Evolutionary conservation across 1,140 invertebrate species (phyloP), one percentile per base, ranked within the genome.

Genomic region (Saccostrea echinata): DNA sequence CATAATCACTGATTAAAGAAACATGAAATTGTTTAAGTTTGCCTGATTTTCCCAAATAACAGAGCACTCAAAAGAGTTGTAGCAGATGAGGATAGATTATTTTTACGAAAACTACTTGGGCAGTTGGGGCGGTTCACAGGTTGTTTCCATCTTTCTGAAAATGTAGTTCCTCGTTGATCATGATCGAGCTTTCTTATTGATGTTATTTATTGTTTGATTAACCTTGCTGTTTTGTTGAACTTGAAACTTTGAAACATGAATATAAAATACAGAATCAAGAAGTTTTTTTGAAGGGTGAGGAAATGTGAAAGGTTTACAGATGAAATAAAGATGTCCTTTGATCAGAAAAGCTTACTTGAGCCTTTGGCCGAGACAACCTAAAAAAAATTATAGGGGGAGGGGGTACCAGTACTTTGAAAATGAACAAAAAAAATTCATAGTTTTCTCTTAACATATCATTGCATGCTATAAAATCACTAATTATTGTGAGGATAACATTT

Each of bases 121-220:
- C 80, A 82, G 80, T 82, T 82, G 33, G 80, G 80, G 51, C 33
- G 80, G 33, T 82, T 33, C 33, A 82, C 80, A 82, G 80, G 80
- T 82, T 82, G 80, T 51, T 35, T 43, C 18, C 16, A 43, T 82
- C 18, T 30, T 82, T 35, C 24, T 82, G 80, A 43, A 43, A 51
- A n/a, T 33, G 21, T 35, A 30, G 16, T 82, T 82, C 21, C 33
- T 57, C 13, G 13, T 57, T 57, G 55, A 18, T 21, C 3, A 21
- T 21, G 21, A 12, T n/a, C n/a, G n/a, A 43, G 43, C 43, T 43
- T 43, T 43, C 43, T 43, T 43, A 43, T 57, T 57, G 55, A 57
- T 57, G 13, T 57, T 57, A 57, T 18, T 18, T 57, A 43, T 57
- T 16, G 55, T 57, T 57, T 57, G 21, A 57, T 57, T 57, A 18